Percentiles rank a stretch among this genome's conserved stretches.
Evolutionary conservation across 1,140 invertebrate genomes (phyloP).

Genomic region (Thaumatotibia leucotreta): DNA sequence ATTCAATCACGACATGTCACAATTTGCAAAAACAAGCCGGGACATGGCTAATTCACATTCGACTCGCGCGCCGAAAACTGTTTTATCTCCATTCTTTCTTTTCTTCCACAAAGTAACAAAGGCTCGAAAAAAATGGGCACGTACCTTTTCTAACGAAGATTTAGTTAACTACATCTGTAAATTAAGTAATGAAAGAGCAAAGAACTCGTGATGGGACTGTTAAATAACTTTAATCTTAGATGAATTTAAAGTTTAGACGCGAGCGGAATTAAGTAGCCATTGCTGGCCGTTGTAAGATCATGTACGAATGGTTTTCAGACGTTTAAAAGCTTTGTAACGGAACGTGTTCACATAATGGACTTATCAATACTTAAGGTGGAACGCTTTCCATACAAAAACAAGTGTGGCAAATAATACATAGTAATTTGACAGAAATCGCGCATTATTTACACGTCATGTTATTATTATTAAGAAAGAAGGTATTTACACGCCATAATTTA

Average conservation of each 20-base stretch:
- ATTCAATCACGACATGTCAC: not conserved
- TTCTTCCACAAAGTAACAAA: not conserved
- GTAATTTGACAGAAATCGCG: too few species aligned
- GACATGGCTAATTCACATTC: not conserved
- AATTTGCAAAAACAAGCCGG: not conserved
- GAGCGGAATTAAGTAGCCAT: not conserved
- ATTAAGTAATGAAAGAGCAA: constrained; percentile 14
- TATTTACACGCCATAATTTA: too few species aligned
- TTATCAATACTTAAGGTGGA: too few species aligned
- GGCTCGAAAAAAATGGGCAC: constrained; percentile 8
- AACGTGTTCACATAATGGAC: too few species aligned
- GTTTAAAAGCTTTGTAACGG: not conserved
- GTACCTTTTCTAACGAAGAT: constrained; percentile 13
- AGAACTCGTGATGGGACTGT: constrained; percentile 8
- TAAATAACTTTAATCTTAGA: constrained; percentile 12
- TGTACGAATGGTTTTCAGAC: not conserved
- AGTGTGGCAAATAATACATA: too few species aligned
- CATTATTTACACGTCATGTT: too few species aligned
- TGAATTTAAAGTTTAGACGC: constrained; percentile 12
- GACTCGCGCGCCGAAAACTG: not conserved
- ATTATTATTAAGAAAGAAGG: too few species aligned
- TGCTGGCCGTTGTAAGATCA: not conserved
- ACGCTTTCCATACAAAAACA: too few species aligned
- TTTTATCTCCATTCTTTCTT: constrained; percentile 3
- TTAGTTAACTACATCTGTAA: constrained; percentile 14